Base-by-base conservation (phyloP, 1,140 invertebrate species). In the Calosoma granatense region DNA sequence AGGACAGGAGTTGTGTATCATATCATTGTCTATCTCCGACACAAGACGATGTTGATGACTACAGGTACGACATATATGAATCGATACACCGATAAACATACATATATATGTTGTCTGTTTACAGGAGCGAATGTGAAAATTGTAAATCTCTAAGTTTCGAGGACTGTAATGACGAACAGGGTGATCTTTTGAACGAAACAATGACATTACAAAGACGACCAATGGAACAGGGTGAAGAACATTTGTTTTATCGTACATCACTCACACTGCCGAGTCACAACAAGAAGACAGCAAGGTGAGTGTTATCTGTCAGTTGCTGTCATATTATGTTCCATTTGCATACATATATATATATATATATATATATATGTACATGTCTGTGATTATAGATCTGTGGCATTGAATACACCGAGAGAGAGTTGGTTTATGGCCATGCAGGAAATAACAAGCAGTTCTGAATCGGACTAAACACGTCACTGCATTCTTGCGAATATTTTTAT, bases 71-170 rank as follows among this genome's bases (percentile, higher is more conserved):
- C 17, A 20, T 53, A 12, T 51, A 51, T 20, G 6, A 51, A 15
- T 51, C 4, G 4, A 15, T 9, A 17, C 43, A 51, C 17, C 17
- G 6, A 11, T 51, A 51, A 51, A 51, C 14, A 51, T 51, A 51
- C 4, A 15, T n/a, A 36, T 36, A 15, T 17, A 51, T 51, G 43
- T 51, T 51, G 4, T 51, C 6, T 15, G 43, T 36, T 36, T 36
- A 36, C 55, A 65, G 86, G 41, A 87, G 83, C 68, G 87, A 90
- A 69, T 90, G 87, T 70, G 86, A 88, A 70, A 90, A 90, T 72
- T 90, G 87, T 71, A 88, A 88, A 69, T 83, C 81, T 53, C 81
- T 81, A 14, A 81, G 78, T 57, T 71, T 83, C 53, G 65, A 55
- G 30, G 53, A 52, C 4, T 73, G 81, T 65, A 78, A 81, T 43